These are phyloP conservation scores for Astropecten irregularis DNA, from an alignment of 53 echinoderm and acorn worm species.

Conservation along the genomic window DNA sequence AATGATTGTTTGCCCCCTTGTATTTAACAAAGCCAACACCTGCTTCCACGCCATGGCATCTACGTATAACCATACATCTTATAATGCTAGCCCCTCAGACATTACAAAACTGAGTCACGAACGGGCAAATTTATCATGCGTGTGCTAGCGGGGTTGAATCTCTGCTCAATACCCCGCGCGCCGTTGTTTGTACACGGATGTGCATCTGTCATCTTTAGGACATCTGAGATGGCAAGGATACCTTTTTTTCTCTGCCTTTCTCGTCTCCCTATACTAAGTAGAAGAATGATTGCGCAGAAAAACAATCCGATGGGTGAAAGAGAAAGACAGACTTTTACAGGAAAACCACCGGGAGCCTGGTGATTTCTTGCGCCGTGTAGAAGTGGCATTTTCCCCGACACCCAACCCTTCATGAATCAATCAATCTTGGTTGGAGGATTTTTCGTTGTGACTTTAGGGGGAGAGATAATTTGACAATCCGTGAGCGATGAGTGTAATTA, in stretches of 20 bases:
- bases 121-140: not conserved
- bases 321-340: too few species aligned
- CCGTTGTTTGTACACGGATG: slow-evolving; percentile 28
- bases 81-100: too few species aligned
- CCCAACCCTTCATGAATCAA: too few species aligned
- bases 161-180: not conserved
- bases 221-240: slow-evolving; percentile 29
- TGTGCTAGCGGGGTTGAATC: not conserved
- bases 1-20: slow-evolving; percentile 17
- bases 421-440: too few species aligned
- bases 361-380: too few species aligned
- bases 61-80: too few species aligned
- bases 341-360: too few species aligned
- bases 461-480: too few species aligned
- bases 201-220: not conserved
- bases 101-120: slow-evolving; percentile 39
- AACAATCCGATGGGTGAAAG: not conserved
- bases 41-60: not conserved
- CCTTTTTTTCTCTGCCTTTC: too few species aligned
- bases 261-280: not conserved
- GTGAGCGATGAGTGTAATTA: too few species aligned
- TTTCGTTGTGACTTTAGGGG: too few species aligned
- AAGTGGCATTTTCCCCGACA: too few species aligned
- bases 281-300: not conserved
- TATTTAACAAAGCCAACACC: slow-evolving; percentile 35